These are phyloP conservation scores for Oenanthe melanoleuca DNA, from an alignment of 2,113 vertebrate species.

Conservation along the genomic window DNA sequence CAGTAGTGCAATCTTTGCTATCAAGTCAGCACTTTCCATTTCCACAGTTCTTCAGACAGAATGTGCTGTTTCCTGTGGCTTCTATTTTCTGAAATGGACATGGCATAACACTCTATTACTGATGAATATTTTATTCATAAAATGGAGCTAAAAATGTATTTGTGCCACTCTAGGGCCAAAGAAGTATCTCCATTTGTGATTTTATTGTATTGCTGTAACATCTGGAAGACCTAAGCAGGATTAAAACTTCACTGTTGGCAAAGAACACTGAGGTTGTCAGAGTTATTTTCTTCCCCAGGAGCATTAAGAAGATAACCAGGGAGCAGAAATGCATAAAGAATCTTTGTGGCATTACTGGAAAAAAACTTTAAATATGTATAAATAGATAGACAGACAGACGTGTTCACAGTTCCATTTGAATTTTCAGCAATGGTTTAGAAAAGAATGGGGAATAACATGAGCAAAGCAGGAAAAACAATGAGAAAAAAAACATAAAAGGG, in stretches of 20 bases:
- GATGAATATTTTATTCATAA: conserved; percentile 62
- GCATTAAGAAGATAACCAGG: background rate
- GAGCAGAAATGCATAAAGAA: background rate
- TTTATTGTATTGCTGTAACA: background rate
- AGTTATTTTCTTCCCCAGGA: background rate
- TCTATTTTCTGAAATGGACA: conserved; percentile 32
- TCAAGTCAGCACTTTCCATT: background rate
- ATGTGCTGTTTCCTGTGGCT: background rate
- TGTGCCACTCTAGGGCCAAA: background rate
- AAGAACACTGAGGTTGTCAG: background rate
- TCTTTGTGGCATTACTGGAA: background rate
- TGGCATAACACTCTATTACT: conserved; percentile 11
- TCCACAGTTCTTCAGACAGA: background rate
- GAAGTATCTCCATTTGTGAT: background rate
- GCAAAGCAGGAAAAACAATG: background rate
- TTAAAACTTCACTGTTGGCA: background rate
- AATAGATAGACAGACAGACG: background rate
- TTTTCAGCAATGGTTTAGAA: conserved; percentile 39
- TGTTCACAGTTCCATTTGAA: background rate
- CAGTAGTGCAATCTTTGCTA: background rate
- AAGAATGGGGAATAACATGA: background rate
- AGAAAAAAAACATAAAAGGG: conserved; percentile 5
- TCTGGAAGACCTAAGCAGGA: background rate
- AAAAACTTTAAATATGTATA: background rate
- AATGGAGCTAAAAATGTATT: conserved; percentile 40